Evolutionary conservation across 2,797 vertebrate genomes (phyloP).

Genomic region (Rhynchotus rufescens): DNA sequence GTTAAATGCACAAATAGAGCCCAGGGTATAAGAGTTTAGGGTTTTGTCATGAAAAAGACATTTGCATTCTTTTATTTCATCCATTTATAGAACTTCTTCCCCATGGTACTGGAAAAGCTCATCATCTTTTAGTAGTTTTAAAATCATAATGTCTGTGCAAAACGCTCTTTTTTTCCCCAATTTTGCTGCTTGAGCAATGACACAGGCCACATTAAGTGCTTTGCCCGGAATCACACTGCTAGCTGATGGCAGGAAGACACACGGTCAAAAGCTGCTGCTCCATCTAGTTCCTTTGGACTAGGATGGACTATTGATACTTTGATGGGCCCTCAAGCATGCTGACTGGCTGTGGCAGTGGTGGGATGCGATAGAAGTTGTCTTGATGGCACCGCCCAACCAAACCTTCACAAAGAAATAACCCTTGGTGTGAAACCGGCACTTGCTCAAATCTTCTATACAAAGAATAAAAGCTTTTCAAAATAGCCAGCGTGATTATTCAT

Average conservation of each 20-base stretch:
- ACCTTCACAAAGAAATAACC: neutral
- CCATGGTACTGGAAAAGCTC: neutral
- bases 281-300: neutral
- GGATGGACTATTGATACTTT: too few species aligned
- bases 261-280: neutral
- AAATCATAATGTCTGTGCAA: accelerated
- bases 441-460: neutral
- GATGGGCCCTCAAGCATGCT: accelerated
- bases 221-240: neutral
- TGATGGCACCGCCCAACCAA: neutral
- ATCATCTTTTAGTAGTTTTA: neutral
- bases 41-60: neutral
- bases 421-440: neutral
- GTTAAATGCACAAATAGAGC: neutral
- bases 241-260: neutral
- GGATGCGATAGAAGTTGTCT: neutral
- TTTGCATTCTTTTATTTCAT: neutral
- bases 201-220: neutral
- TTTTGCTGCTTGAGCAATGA: neutral
- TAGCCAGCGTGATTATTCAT: conserved; percentile 62
- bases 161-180: neutral
- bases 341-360: accelerated
- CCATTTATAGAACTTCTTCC: neutral
- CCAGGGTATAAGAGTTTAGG: neutral
- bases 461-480: conserved; percentile 59